A percentile compares a stretch with the other conserved stretches of the same genome.
Evolutionary conservation across 92 coral and sea anemone species (phyloP).

Genomic region (Porites evermanni): DNA sequence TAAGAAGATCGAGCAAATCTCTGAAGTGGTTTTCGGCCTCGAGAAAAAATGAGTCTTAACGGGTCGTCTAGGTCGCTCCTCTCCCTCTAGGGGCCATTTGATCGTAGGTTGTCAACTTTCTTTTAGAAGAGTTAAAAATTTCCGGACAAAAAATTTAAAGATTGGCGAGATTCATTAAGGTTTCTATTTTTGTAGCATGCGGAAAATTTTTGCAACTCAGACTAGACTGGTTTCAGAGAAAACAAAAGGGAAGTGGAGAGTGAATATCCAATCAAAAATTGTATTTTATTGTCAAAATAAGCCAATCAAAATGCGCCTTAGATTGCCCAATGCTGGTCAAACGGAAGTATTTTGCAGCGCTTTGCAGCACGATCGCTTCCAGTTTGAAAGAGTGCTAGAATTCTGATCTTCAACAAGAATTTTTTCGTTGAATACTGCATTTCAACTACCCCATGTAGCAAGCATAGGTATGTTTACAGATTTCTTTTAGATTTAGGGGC

Average conservation of each 20-base stretch:
- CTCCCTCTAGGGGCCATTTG: too few species aligned
- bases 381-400: neutral
- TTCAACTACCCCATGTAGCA: neutral
- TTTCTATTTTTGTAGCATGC: too few species aligned
- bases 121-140: too few species aligned
- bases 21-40: too few species aligned
- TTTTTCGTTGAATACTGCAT: neutral
- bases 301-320: constrained; percentile 11
- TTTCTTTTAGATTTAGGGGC: neutral
- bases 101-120: too few species aligned
- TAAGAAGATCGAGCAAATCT: too few species aligned
- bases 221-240: neutral
- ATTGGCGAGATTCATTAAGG: too few species aligned
- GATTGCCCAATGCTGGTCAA: neutral
- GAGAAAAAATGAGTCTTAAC: too few species aligned
- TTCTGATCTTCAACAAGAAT: neutral
- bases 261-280: constrained; percentile 31
- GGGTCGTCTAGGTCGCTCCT: too few species aligned
- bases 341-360: constrained; percentile 32
- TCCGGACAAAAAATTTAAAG: too few species aligned
- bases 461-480: constrained; percentile 14
- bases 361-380: neutral
- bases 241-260: neutral
- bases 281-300: neutral
- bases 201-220: neutral